Conservation (phyloP, 2,797 vertebrate species). For the Chrysocyon brachyurus region DNA sequence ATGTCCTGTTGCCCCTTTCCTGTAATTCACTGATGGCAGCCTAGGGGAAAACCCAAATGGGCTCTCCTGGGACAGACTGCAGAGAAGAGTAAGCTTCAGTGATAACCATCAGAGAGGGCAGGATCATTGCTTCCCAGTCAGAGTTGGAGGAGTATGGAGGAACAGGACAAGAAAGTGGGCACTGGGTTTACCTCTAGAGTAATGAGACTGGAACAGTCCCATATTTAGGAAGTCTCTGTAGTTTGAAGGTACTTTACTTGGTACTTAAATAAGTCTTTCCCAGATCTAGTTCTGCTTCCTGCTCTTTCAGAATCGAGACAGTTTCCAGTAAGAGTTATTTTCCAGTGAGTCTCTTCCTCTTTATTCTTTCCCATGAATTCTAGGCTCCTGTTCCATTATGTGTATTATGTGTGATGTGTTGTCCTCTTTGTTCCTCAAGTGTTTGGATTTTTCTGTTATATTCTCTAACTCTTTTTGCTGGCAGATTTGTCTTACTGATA, state of each 20-base stretch:
- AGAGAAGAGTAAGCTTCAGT: neutral
- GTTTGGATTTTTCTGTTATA: neutral
- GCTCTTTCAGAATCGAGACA: neutral
- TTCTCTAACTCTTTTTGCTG: neutral
- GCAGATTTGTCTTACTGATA: neutral
- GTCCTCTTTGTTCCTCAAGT: neutral
- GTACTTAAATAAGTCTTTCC: neutral
- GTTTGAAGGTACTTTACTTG: neutral
- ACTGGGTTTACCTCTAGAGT: neutral
- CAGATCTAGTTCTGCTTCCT: neutral
- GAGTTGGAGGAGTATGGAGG: neutral
- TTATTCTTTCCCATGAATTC: neutral
- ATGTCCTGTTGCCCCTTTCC: too few relatives aligned
- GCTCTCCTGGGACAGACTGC: neutral
- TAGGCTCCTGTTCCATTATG: neutral
- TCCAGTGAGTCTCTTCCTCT: neutral
- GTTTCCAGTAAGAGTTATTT: neutral
- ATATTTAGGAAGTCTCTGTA: neutral
- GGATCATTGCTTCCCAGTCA: neutral
- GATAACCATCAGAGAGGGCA: neutral
- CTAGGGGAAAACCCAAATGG: neutral
- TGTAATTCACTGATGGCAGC: neutral
- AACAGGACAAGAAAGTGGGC: neutral
- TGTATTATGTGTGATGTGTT: neutral
- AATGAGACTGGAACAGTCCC: neutral